These are phyloP conservation scores for Montipora efflorescens DNA, from an alignment of 64 coral and sea anemone genomes.

Conservation along the genomic window DNA sequence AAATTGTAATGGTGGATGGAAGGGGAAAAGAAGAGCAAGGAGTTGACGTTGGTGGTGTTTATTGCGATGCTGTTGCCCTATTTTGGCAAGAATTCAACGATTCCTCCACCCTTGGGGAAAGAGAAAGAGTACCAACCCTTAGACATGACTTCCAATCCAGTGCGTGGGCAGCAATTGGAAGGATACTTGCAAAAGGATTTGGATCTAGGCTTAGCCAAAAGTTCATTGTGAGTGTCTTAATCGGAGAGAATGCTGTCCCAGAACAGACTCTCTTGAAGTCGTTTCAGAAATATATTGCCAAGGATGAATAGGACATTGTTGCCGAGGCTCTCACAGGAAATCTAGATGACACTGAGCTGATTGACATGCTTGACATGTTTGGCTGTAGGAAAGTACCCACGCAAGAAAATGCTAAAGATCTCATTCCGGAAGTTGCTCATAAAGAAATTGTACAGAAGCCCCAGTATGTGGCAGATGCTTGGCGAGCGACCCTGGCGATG, in stretches of 20 bases:
- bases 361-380: slow-evolving; percentile 16
- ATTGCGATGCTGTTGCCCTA: slow-evolving; percentile 37
- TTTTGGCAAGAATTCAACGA: slow-evolving; percentile 59
- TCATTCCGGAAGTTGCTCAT: not conserved
- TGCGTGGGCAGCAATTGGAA: slow-evolving; percentile 18
- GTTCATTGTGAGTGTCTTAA: not conserved
- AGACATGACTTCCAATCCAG: slow-evolving; percentile 60
- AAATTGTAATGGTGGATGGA: slow-evolving; percentile 36
- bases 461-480: not conserved
- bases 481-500: not conserved
- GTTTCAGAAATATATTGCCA: slow-evolving; percentile 14
- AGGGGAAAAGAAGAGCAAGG: slow-evolving; percentile 34
- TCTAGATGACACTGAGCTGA: not conserved
- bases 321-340: not conserved
- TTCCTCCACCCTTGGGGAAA: slow-evolving; percentile 45
- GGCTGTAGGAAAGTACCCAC: not conserved
- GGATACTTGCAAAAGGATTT: not conserved
- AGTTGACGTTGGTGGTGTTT: slow-evolving; percentile 38
- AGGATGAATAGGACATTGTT: slow-evolving; percentile 23
- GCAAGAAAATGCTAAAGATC: no score
- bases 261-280: slow-evolving; percentile 14
- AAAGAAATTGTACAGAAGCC: slow-evolving; percentile 20
- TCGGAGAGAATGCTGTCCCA: not conserved
- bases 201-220: not conserved
- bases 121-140: slow-evolving; percentile 60